Conservation (phyloP, 2,888 invertebrate species). For the Morpho helenor region DNA sequence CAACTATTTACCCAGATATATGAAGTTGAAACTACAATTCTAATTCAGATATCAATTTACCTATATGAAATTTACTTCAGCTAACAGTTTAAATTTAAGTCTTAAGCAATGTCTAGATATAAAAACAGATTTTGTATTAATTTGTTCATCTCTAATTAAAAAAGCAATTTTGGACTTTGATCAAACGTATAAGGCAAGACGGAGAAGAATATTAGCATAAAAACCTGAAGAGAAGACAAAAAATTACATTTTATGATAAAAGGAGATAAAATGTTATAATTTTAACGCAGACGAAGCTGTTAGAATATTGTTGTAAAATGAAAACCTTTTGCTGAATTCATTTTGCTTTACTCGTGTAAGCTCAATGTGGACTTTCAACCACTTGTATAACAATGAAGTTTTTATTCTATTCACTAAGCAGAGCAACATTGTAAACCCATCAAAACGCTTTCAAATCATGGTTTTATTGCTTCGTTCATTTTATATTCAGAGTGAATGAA, state of each 20-base stretch:
- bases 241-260: too few relatives aligned
- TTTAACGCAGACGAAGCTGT: not conserved
- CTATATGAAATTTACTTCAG: not conserved
- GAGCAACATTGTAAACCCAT: slow-evolving; percentile 16
- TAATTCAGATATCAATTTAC: not conserved
- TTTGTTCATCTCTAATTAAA: not conserved
- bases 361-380: not conserved
- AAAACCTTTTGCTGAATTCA: not conserved
- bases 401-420: slow-evolving; percentile 11
- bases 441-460: slow-evolving; percentile 19
- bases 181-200: too few relatives aligned
- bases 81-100: not conserved
- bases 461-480: slow-evolving; percentile 20
- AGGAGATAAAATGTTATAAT: not conserved
- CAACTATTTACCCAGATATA: not conserved
- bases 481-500: slow-evolving; percentile 23
- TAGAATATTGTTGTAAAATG: not conserved
- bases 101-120: not conserved
- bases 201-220: too few relatives aligned
- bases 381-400: slow-evolving; percentile 11
- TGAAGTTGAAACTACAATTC: not conserved
- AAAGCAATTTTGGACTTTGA: not conserved
- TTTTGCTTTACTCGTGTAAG: slow-evolving; percentile 1
- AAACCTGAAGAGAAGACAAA: too few relatives aligned
- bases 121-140: not conserved